Evolutionary conservation across 2,797 vertebrate species (phyloP), one percentile per base, ranked within the genome.

Genomic region (Sciurus carolinensis): DNA sequence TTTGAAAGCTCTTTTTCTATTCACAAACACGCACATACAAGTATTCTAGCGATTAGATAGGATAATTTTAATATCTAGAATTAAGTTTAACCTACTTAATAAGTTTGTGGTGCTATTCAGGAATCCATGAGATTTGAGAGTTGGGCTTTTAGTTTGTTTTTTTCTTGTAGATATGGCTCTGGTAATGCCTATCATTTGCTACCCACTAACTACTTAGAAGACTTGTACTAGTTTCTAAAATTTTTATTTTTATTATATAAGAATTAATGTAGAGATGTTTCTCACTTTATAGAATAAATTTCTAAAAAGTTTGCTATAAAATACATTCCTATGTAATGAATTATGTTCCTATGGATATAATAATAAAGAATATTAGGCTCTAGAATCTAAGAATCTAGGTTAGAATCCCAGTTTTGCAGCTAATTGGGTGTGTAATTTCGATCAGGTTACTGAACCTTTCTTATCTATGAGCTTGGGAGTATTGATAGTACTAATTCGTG

Each of bases 41-140:
- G 30, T 91, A 3, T 73, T 95, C 26, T 86, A 81, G 39, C 86
- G 14, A 76, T 92, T 90, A 77, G 33, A 30, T 91, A 52, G 47
- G 28, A 59, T 89, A 91, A 83, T 30, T 88, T 90, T 92, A 89
- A 84, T 93, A 90, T 94, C 36, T 44, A 90, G 30, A 85, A 92
- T 93, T 93, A 67, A 73, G 69, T 82, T 93, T 96, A 59, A 90
- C n/a, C 20, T 82, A 62, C 54, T 89, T 96, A 76, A 72, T 91
- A 81, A 69, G 14, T 83, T 88, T 72, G 1, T 93, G 90, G 26
- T 86, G 5, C 90, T 33, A n/a, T 93, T 92, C 47, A 91, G 50
- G 22, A 94, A 94, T 90, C 62, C 44, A 39, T 94, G 33, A 96
- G 18, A 91, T 95, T 67, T 92, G 66, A 88, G 36, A 91, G 13